Base-by-base conservation (phyloP, 2,797 vertebrate species). In the Remorina albescens region DNA sequence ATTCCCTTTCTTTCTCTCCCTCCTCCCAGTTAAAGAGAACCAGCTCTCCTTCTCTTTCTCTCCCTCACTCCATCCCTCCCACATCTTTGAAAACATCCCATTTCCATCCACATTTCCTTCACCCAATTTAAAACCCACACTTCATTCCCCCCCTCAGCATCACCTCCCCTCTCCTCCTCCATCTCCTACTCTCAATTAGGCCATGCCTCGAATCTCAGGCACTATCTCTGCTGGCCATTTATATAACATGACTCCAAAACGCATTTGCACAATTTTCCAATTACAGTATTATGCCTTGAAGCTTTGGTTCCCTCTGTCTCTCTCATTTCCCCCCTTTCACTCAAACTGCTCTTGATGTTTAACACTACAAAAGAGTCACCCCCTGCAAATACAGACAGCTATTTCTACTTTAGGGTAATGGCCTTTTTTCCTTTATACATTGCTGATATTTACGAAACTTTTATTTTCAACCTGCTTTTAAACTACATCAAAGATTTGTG, bases 221-320 rank as follows among this genome's bases (percentile, higher is more conserved):
- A 89, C 91, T 92, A 92, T 92, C 90, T 91, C 86, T 84, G 75
- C 86, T 69, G 88, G 87, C 86, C 91, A 91, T 93, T 91, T 91
- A 91, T 93, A 91, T 88, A 92, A 92, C 90, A 90, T 76, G 81
- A 91, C 89, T 92, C 90, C 86, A 92, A 90, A 92, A 92, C 15
- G 86, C 87, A 93, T 92, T 92, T 91, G 88, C 91, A 91, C 89
- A 90, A 87, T 92, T 93, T 90, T 92, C 91, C 92, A 89, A 92
- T 93, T 92, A 91, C 85, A 88, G 84, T 91, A 91, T 90, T 87
- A 84, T 92, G 91, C 89, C 90, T 93, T 64, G 72, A 87, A 93
- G 89, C 91, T 85, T 83, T 62, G 63, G 58, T 80, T 85, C 78
- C 59, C 74, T 88, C 88, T 86, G 86, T 86, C 84, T 80, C 79